These are phyloP conservation scores for Leiothrix lutea DNA, from an alignment of 2,113 vertebrate species.

Conservation along the genomic window DNA sequence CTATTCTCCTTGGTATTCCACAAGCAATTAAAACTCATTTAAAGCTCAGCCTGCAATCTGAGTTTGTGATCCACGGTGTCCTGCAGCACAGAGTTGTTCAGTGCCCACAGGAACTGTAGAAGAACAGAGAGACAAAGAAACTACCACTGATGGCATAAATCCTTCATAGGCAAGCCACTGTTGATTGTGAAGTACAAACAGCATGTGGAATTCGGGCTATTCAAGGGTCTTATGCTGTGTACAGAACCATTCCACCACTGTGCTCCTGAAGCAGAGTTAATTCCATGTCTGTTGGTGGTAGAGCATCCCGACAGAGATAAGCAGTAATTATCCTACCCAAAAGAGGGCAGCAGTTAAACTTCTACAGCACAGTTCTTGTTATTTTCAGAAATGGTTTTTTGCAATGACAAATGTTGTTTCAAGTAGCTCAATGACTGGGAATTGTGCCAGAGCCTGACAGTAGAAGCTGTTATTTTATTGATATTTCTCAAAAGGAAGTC, in stretches of 20 bases:
- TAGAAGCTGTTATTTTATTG: conserved; percentile 30
- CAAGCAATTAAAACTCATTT: neutral
- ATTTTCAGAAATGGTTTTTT: neutral
- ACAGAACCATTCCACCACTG: neutral
- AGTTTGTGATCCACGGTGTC: neutral
- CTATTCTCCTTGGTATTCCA: neutral
- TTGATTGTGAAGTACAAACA: neutral
- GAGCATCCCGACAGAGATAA: neutral
- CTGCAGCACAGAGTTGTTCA: neutral
- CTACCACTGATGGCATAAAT: neutral
- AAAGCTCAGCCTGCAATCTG: neutral
- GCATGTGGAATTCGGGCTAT: neutral
- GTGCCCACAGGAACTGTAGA: neutral
- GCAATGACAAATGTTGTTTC: conserved; percentile 5
- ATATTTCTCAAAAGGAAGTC: conserved; percentile 26
- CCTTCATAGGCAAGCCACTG: neutral
- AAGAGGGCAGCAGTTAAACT: conserved; percentile 58
- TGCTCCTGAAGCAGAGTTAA: neutral
- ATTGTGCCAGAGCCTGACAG: neutral
- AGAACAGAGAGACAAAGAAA: neutral
- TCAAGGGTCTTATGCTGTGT: neutral
- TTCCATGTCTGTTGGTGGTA: neutral
- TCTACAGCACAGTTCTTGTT: neutral
- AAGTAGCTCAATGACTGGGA: conserved; percentile 38
- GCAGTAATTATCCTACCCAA: neutral